Conservation (phyloP, 2,888 invertebrate genomes). For the Drosophila mimica region DNA sequence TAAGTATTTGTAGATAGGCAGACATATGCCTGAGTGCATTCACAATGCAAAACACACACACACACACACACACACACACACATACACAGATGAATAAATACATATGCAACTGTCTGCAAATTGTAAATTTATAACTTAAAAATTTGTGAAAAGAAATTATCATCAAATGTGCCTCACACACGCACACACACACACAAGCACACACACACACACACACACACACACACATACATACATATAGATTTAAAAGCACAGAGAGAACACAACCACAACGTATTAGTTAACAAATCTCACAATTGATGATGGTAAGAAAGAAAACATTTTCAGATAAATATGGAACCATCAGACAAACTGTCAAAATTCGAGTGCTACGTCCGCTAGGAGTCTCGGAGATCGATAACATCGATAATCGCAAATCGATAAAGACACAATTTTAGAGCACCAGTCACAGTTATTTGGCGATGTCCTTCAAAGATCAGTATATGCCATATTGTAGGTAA, state of each 20-base stretch:
- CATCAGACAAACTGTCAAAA: no score
- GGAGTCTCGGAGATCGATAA: not conserved
- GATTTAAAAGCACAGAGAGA: not conserved
- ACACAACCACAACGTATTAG: not conserved
- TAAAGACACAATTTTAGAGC: not conserved
- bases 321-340: not conserved
- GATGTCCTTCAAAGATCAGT: no score
- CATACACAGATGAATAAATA: slow-evolving; percentile 7
- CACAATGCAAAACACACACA: slow-evolving; percentile 41
- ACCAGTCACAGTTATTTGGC: no score
- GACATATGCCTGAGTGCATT: slow-evolving; percentile 64
- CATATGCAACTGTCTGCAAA: slow-evolving; percentile 6
- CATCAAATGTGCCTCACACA: slow-evolving; percentile 65
- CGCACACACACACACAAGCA: not conserved
- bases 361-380: not conserved
- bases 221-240: not conserved
- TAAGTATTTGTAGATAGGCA: slow-evolving; percentile 60
- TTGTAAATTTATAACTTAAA: slow-evolving; percentile 65
- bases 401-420: not conserved
- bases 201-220: not conserved
- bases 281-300: not conserved
- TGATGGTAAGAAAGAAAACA: not conserved
- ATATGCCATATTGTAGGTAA: no score
- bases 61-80: slow-evolving; percentile 10
- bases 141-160: slow-evolving; percentile 82